phyloP scores from a whole-genome alignment of 2,888 invertebrate genomes.

The Hypselothyrea guttata region DNA sequence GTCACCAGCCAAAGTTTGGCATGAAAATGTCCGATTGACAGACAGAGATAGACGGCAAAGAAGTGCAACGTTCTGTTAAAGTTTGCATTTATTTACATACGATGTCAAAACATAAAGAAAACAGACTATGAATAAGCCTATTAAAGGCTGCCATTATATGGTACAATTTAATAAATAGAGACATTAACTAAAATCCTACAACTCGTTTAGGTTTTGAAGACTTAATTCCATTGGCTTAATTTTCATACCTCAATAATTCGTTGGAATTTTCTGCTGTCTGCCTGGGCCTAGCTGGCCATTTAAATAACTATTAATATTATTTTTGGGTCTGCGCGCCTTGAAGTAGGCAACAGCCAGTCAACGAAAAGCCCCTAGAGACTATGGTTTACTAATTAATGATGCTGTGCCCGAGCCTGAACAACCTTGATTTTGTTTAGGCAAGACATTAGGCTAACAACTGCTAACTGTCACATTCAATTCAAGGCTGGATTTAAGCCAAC shows the following conservation, averaged over 20 bases:
- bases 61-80: background rate
- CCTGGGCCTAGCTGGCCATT: background rate
- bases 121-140: too few relatives aligned
- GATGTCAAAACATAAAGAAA: too few relatives aligned
- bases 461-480: constrained; percentile 21
- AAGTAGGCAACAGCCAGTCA: constrained; percentile 1
- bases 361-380: background rate
- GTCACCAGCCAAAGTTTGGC: constrained; percentile 43
- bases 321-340: constrained; percentile 12
- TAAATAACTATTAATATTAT: constrained; percentile 20
- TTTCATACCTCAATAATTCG: too few relatives aligned
- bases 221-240: background rate
- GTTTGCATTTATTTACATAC: constrained; percentile 5
- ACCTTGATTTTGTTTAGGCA: constrained; percentile 38
- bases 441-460: background rate
- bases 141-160: too few relatives aligned
- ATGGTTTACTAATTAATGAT: constrained; percentile 58
- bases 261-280: background rate
- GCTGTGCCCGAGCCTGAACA: constrained; percentile 42
- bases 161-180: too few relatives aligned
- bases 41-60: constrained; percentile 1
- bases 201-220: too few relatives aligned
- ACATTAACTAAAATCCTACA: too few relatives aligned
- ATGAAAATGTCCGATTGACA: constrained; percentile 51
- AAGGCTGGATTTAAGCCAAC: constrained; percentile 25